Conservation (phyloP, 64 coral and sea anemone species). For the Platygyra sinensis region DNA sequence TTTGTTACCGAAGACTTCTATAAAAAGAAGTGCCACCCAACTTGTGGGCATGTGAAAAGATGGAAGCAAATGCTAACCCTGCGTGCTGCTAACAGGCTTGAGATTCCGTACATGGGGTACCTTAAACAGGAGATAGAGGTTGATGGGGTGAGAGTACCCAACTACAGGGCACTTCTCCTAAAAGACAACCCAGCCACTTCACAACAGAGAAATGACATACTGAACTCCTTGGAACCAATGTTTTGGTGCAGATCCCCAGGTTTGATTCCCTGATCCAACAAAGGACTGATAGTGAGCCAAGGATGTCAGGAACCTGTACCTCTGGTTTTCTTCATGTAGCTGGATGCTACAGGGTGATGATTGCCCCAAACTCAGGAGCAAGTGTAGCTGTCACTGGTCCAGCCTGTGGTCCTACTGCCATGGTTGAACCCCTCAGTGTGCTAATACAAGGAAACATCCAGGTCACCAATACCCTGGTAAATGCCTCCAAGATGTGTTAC, state of each 20-base stretch:
- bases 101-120: conserved; percentile 52
- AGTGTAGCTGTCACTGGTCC: conserved; percentile 39
- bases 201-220: conserved; percentile 10
- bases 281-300: neutral
- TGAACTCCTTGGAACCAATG: conserved; percentile 52
- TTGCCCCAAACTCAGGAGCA: conserved; percentile 19
- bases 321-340: conserved; percentile 41
- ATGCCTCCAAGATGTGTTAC: conserved; percentile 40
- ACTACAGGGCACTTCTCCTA: conserved; percentile 31
- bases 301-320: neutral
- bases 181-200: conserved; percentile 64
- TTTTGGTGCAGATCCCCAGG: conserved; percentile 40
- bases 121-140: neutral
- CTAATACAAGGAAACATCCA: conserved; percentile 50
- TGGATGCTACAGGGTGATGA: neutral
- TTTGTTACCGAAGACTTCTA: conserved; percentile 64
- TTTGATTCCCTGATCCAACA: conserved; percentile 13
- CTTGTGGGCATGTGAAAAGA: conserved; percentile 4
- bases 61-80: conserved; percentile 14
- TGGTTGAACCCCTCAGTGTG: conserved; percentile 35
- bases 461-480: conserved; percentile 59
- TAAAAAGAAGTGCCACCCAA: conserved; percentile 44
- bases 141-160: conserved; percentile 34
- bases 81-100: conserved; percentile 38
- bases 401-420: conserved; percentile 33